Percentiles rank a stretch among this genome's conserved stretches.
Evolutionary conservation across 2,888 invertebrate species (phyloP).

Genomic region (Lymantria monacha): DNA sequence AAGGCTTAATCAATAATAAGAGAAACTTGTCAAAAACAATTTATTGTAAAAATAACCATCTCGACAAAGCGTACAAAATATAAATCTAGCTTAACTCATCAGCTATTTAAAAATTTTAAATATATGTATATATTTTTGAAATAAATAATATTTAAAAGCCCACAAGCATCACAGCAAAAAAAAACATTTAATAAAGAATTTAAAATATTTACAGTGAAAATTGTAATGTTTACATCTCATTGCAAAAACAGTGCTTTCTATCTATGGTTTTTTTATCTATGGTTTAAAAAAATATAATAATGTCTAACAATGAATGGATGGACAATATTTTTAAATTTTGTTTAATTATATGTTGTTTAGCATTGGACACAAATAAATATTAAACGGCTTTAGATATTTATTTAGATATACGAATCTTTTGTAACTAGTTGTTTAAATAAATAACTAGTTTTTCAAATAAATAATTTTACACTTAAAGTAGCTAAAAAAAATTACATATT

Average conservation of each 20-base stretch:
- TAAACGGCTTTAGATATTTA: too few species aligned
- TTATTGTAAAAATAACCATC: conserved; percentile 55
- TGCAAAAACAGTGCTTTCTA: conserved; percentile 6
- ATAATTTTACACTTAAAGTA: too few species aligned
- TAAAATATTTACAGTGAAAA: conserved; percentile 43
- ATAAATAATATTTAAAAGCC: conserved; percentile 35
- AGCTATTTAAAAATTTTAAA: conserved; percentile 14
- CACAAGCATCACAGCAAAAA: conserved; percentile 42
- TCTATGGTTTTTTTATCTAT: conserved; percentile 5
- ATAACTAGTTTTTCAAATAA: too few species aligned
- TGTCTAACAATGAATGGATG: conserved; percentile 1
- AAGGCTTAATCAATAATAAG: too few species aligned
- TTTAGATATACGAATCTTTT: too few species aligned
- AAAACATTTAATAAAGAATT: conserved; percentile 16
- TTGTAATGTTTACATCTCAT: conserved; percentile 14
- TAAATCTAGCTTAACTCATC: conserved; percentile 42
- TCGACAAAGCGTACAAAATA: conserved; percentile 52
- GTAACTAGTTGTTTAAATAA: too few species aligned
- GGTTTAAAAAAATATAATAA: conserved; percentile 8
- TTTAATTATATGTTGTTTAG: too few species aligned
- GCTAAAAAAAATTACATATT: too few species aligned
- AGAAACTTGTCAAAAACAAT: conserved; percentile 33
- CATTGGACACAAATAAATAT: too few species aligned
- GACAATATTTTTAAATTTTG: neutral
- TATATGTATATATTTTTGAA: conserved; percentile 15